Evolutionary conservation across 2,888 invertebrate genomes (phyloP).

Genomic region (Drosophila borborema): DNA sequence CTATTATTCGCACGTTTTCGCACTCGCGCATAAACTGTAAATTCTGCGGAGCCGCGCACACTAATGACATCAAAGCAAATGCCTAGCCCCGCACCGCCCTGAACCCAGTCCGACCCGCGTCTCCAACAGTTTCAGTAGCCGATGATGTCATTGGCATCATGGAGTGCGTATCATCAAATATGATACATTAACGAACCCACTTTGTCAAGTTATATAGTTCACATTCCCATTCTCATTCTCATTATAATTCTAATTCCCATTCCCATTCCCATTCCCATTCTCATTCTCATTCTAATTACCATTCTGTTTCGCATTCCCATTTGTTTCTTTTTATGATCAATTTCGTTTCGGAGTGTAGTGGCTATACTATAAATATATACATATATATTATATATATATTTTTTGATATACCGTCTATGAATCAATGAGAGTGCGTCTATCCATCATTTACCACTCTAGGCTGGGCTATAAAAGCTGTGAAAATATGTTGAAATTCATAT

Average conservation of each 20-base stretch:
- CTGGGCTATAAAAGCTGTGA: not conserved
- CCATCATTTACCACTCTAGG: not conserved
- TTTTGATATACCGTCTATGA: not conserved
- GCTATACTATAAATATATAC: not conserved
- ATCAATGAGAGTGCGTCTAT: not conserved
- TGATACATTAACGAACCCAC: slow-evolving; percentile 35
- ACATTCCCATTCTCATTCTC: not conserved
- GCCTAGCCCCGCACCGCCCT: not conserved
- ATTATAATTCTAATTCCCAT: not conserved
- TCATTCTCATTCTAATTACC: not conserved
- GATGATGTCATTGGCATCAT: slow-evolving; percentile 60
- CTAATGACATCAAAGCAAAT: slow-evolving; percentile 59
- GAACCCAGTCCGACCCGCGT: not conserved
- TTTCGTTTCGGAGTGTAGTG: not conserved
- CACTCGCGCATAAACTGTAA: slow-evolving; percentile 47
- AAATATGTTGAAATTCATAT: not conserved
- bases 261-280: not conserved
- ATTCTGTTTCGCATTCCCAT: not conserved
- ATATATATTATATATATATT: not conserved
- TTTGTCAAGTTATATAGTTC: slow-evolving; percentile 24
- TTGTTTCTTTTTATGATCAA: slow-evolving; percentile 20
- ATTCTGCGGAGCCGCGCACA: slow-evolving; percentile 30
- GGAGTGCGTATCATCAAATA: slow-evolving; percentile 46
- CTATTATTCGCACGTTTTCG: slow-evolving; percentile 17
- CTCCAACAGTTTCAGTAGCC: slow-evolving; percentile 3